These are phyloP conservation scores for Lasius platythorax DNA, from an alignment of 2,888 invertebrate species.

Conservation along the genomic window DNA sequence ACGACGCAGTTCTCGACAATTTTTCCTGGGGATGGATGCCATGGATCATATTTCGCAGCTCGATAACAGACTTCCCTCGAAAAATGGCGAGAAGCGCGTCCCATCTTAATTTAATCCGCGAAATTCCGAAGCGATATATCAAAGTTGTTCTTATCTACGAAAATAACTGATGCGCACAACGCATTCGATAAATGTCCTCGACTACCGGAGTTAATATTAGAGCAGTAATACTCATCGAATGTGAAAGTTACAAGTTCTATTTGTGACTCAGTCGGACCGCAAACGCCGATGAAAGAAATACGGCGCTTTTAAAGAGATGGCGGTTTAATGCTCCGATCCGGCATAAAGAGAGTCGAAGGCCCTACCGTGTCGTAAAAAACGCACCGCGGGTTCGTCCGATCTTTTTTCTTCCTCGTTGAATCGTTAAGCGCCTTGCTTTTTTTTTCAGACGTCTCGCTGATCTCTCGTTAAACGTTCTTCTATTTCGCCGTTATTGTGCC, in stretches of 20 bases:
- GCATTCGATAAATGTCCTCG: slow-evolving; percentile 4
- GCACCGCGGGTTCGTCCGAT: slow-evolving; percentile 66
- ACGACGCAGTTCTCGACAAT: slow-evolving; percentile 30
- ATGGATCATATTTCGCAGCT: slow-evolving; percentile 39
- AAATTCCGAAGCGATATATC: neutral
- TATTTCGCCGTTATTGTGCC: neutral
- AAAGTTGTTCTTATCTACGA: neutral
- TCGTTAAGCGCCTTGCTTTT: slow-evolving; percentile 58
- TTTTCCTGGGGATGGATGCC: slow-evolving; percentile 1
- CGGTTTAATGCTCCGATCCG: slow-evolving; percentile 73
- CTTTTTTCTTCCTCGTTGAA: slow-evolving; percentile 47
- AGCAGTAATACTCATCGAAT: slow-evolving; percentile 57
- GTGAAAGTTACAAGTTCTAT: slow-evolving; percentile 67
- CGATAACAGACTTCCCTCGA: slow-evolving; percentile 24
- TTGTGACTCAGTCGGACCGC: slow-evolving; percentile 69
- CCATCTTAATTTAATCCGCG: slow-evolving; percentile 25
- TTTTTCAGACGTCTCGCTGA: slow-evolving; percentile 33
- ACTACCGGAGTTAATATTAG: slow-evolving; percentile 23
- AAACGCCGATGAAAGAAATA: slow-evolving; percentile 74
- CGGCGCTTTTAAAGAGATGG: slow-evolving; percentile 70
- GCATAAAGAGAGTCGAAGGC: slow-evolving; percentile 67
- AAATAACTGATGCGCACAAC: neutral
- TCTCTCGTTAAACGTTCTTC: slow-evolving; percentile 41
- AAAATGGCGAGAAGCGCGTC: neutral
- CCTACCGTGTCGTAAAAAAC: slow-evolving; percentile 69